A percentile compares a stretch with the other conserved stretches of the same genome.
phyloP scores from a whole-genome alignment of 2,888 invertebrate species.

The Thyatira batis region DNA sequence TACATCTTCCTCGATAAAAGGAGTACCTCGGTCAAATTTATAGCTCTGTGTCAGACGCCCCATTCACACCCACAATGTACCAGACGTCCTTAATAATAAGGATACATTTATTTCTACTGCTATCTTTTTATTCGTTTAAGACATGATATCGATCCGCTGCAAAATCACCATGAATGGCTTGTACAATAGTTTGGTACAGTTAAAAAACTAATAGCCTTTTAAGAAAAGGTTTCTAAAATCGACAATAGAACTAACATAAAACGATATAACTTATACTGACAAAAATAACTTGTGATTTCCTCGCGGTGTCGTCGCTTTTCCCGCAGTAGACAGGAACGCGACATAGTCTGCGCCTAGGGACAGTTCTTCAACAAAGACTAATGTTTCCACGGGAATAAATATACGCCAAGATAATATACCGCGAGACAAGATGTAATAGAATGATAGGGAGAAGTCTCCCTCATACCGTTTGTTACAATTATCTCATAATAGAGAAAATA shows the following conservation, averaged over 20 bases:
- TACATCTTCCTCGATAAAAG: conserved; percentile 16
- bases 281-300: background rate
- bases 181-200: no score
- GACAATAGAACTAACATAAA: no score
- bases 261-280: background rate
- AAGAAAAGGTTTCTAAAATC: no score
- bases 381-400: background rate
- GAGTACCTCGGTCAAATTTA: conserved; percentile 19
- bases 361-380: background rate
- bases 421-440: background rate
- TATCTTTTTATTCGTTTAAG: conserved; percentile 5
- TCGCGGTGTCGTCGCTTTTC: background rate
- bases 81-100: conserved; percentile 9
- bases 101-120: conserved; percentile 16
- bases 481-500: no score
- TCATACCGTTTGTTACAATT: background rate
- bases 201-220: no score
- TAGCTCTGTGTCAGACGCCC: conserved; percentile 9
- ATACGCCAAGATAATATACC: background rate
- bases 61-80: conserved; percentile 11
- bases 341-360: background rate
- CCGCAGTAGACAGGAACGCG: background rate
- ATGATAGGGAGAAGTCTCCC: background rate
- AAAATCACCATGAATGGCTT: no score
- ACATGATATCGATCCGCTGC: background rate